These are phyloP conservation scores for Acanthosepion esculentum DNA, from an alignment of 2,888 invertebrate species.

Conservation along the genomic window DNA sequence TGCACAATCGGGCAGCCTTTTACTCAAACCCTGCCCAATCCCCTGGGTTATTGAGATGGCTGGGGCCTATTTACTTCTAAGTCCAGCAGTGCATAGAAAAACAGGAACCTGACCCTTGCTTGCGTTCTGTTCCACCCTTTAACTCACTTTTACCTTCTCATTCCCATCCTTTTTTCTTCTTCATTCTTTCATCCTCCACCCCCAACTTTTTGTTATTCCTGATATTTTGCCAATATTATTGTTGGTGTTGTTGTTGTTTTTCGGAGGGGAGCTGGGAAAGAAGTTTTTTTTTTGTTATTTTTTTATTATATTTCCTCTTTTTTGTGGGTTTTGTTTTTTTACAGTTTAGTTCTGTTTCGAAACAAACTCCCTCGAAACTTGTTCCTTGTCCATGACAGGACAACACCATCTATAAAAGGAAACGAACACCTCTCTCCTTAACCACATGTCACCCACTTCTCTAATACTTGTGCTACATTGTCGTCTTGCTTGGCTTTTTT, in stretches of 20 bases:
- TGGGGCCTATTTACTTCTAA: neutral
- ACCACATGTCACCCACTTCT: neutral
- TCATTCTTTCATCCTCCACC: neutral
- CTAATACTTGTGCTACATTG: neutral
- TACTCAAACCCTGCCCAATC: constrained; percentile 22
- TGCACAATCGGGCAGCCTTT: neutral
- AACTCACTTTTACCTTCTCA: neutral
- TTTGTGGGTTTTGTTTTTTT: neutral
- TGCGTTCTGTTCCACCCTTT: neutral
- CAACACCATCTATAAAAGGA: neutral
- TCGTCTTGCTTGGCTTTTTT: no score
- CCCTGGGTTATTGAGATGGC: constrained; percentile 33
- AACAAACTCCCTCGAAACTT: neutral
- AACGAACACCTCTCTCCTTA: neutral
- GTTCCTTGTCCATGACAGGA: neutral
- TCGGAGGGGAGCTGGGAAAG: neutral
- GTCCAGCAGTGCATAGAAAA: neutral
- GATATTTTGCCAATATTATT: constrained; percentile 1
- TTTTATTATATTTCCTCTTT: neutral
- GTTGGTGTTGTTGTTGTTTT: constrained; percentile 33
- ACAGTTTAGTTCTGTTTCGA: neutral
- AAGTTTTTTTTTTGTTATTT: neutral
- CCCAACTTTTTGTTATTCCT: neutral
- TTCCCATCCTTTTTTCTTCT: neutral
- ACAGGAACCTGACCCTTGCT: neutral